Percentiles rank a stretch among this genome's conserved stretches.
Conservation (phyloP, 2,797 vertebrate species). For the Phrynocephalus vlangalii region DNA sequence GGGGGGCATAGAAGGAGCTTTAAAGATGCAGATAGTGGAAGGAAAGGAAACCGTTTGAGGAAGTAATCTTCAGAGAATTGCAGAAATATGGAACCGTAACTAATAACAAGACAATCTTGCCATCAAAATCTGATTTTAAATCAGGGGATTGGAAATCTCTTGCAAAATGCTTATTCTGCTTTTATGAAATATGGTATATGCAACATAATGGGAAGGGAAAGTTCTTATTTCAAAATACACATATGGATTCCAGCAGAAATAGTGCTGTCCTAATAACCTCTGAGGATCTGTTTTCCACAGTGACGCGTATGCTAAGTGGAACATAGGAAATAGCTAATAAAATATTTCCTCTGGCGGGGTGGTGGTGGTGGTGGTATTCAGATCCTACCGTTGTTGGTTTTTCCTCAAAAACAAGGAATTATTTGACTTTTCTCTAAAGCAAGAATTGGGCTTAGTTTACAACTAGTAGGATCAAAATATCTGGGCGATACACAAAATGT, state of each 20-base stretch:
- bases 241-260: not conserved
- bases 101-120: not conserved
- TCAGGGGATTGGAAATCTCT: too few relatives aligned
- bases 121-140: not conserved
- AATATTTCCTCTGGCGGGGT: too few relatives aligned
- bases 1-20: not conserved
- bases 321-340: too few relatives aligned
- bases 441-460: too few relatives aligned
- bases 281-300: not conserved
- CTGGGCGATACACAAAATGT: too few relatives aligned
- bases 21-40: not conserved
- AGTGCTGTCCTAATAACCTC: not conserved
- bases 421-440: too few relatives aligned
- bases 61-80: not conserved
- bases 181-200: not conserved
- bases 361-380: too few relatives aligned
- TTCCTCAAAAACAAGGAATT: too few relatives aligned
- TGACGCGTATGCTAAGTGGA: not conserved
- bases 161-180: not conserved
- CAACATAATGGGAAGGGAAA: not conserved
- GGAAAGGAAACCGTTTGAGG: not conserved
- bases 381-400: too few relatives aligned
- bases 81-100: too few relatives aligned
- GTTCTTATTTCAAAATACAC: not conserved
- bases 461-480: too few relatives aligned